Percentiles rank a stretch among this genome's conserved stretches.
Conservation (phyloP, 2,113 vertebrate species). For the Ictalurus furcatus region DNA sequence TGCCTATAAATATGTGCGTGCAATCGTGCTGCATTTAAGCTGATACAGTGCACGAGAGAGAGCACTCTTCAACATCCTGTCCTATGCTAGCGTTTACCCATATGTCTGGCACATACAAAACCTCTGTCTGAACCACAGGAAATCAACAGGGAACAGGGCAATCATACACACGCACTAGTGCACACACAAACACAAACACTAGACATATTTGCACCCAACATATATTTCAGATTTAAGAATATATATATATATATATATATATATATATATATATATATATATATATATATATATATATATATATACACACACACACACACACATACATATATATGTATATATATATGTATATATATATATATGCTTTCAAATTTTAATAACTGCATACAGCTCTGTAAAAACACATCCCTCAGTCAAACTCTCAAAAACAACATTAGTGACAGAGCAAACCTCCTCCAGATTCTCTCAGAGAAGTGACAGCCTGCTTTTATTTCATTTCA, state of each 20-base stretch:
- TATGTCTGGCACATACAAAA: constrained; percentile 58
- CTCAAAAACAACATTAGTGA: background rate
- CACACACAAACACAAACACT: constrained; percentile 10
- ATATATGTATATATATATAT: background rate
- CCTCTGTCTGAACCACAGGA: constrained; percentile 63
- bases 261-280: background rate
- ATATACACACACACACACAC: too few relatives aligned
- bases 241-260: background rate
- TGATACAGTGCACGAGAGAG: constrained; percentile 34
- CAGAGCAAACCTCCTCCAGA: background rate
- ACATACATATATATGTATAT: background rate
- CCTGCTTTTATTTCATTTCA: constrained; percentile 25
- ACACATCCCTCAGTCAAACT: background rate
- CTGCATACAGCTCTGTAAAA: constrained; percentile 30
- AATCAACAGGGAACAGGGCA: constrained; percentile 52
- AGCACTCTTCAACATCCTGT: constrained; percentile 55
- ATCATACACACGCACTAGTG: constrained; percentile 49
- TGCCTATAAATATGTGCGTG: constrained; percentile 28
- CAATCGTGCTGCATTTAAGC: constrained; percentile 21
- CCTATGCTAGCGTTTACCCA: constrained; percentile 34
- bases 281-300: background rate
- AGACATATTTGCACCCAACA: background rate
- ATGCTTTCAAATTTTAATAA: background rate
- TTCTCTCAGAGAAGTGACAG: constrained; percentile 13
- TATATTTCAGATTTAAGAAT: background rate